Evolutionary conservation across 2,797 vertebrate species (phyloP), one percentile per base, ranked within the genome.

Genomic region (Anomalospiza imberbis): DNA sequence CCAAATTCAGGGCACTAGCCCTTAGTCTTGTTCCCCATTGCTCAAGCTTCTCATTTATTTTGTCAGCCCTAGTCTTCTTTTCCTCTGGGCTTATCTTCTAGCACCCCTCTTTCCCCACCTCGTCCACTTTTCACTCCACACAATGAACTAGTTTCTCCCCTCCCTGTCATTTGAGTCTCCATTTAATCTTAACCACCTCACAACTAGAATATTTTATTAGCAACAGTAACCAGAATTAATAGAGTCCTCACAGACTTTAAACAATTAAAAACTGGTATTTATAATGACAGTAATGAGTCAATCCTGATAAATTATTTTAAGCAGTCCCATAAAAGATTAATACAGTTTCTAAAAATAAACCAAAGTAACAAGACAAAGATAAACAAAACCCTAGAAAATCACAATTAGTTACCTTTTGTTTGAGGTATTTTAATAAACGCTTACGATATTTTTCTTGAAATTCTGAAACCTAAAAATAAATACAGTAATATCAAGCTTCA

Each of bases 401-500:
- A 34, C 8, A 29, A 12, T 16, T 29, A 66, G 62, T 97, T 97
- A 99, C 99, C 98, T 97, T 98, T 94, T 99, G 96, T 94, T 97
- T 98, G 65, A 98, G 98, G 93, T 98, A 95, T 57, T 96, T 50
- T 71, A 98, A n/a, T 34, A 99, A 97, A 85, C 98, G 98, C 86
- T 97, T 98, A 81, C 98, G 98, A 86, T 99, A 98, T 94, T 97
- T 98, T 85, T 98, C 97, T 97, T 99, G 99, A 94, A 99, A 99
- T 91, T 97, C 97, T 89, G 98, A 83, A 89, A 99, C 96, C 99
- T 99, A 94, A 94, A 93, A 94, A 92, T 48, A 91, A 42, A 73
- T 38, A 71, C 5, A 71, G 20, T 72, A 80, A 36, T 13, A 55
- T 29, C 76, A 68, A 78, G 6, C 12, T 72, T 88, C 36, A 58